Percentiles rank a stretch among this genome's conserved stretches.
These are phyloP conservation scores for Athrips mouffetella DNA, from an alignment of 2,888 invertebrate genomes.

Conservation along the genomic window DNA sequence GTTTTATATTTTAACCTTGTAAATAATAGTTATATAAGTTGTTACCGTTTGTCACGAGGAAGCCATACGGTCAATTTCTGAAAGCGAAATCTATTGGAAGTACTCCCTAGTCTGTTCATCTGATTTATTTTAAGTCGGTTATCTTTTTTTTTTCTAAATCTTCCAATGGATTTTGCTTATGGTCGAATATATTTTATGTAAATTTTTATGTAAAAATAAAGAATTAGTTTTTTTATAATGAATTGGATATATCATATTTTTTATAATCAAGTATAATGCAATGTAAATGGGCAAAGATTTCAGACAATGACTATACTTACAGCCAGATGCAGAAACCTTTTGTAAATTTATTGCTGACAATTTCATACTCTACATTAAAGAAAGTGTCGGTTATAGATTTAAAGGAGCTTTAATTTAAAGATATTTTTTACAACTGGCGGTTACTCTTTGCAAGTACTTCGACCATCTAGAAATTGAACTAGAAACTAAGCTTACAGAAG, in stretches of 20 bases:
- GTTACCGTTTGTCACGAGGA: conserved; percentile 56
- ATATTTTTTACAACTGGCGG: too few relatives aligned
- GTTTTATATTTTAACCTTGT: background rate
- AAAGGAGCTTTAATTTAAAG: too few relatives aligned
- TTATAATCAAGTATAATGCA: background rate
- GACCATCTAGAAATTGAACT: conserved; percentile 43
- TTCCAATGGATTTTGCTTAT: conserved; percentile 54
- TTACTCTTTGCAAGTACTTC: too few relatives aligned
- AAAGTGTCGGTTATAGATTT: too few relatives aligned
- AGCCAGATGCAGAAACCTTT: too few relatives aligned
- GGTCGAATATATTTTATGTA: conserved; percentile 35
- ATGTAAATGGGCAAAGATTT: background rate
- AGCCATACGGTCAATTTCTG: conserved; percentile 41
- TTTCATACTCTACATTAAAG: too few relatives aligned
- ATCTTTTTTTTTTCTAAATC: conserved; percentile 34
- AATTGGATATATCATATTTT: conserved; percentile 11
- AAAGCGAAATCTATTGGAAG: conserved; percentile 52
- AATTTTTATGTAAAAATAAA: background rate
- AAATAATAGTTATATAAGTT: conserved; percentile 38
- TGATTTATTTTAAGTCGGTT: conserved; percentile 39
- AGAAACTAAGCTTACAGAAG: conserved; percentile 54
- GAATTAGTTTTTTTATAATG: conserved; percentile 4
- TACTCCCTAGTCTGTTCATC: conserved; percentile 61
- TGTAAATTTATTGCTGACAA: too few relatives aligned
- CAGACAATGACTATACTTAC: background rate